Base-by-base conservation (phyloP, 2,888 invertebrate species). In the Heliconius hortense region DNA sequence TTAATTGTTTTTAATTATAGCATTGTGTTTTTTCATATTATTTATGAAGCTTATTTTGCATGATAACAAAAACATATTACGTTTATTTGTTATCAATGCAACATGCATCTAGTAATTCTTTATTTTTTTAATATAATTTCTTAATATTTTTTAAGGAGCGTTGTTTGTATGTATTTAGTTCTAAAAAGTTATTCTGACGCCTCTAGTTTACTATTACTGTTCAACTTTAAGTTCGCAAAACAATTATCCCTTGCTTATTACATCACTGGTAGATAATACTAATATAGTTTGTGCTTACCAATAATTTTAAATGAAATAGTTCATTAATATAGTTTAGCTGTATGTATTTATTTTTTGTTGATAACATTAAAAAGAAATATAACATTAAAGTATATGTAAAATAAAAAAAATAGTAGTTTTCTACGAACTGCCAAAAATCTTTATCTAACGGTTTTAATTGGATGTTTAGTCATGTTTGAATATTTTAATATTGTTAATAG, bases 21-120 rank as follows among this genome's bases (percentile, higher is more conserved):
- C 67, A 64, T 78, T 78, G 64, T 64, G 67, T 72, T 72, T 77
- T 72, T 53, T 75, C 73, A 77, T 79, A 75, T 78, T 75, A 79
- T 79, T 77, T 79, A 64, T 76, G 73, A 77, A 39, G 26, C 59
- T 53, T 69, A 69, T 18, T 56, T 31, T 80, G 74, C 78, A 80
- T 77, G 78, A 76, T 67, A 56, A 18, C 69, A 70, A 7, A 24
- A 66, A 21, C 39, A 73, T 48, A 39, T 71, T 73, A 48, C 59
- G 39, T 13, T 35, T 35, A 35, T 5, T 62, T 31, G 35, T 24
- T 66, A 66, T 39, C 66, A 15, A 39, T 35, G 31, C 31, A 31
- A 4, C 31, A 31, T 31, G 24, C 39, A 66, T 66, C 8, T 39
- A 66, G 24, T 66, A 39, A 39, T 24, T 24, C 39, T 64, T 39